These are phyloP conservation scores for Poeciliopsis turrubarensis DNA, from an alignment of 2,113 vertebrate genomes.

Conservation along the genomic window DNA sequence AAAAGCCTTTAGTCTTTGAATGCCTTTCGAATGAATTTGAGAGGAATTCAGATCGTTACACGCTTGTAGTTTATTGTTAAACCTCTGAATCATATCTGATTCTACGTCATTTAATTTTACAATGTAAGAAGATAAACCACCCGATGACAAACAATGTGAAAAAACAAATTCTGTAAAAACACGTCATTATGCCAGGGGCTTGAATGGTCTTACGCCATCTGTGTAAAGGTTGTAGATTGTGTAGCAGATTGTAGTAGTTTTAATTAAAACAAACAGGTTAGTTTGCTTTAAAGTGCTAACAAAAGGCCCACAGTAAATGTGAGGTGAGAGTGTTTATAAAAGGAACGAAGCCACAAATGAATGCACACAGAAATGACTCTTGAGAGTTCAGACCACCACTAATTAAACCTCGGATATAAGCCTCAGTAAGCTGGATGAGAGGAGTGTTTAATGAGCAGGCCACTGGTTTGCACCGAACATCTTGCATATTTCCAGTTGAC, in stretches of 20 bases:
- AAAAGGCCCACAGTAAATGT: not conserved
- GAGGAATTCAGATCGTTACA: too few species aligned
- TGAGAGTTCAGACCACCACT: not conserved
- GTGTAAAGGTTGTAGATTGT: not conserved
- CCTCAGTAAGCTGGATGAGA: not conserved
- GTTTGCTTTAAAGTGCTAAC: not conserved
- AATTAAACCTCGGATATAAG: not conserved
- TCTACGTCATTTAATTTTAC: too few species aligned
- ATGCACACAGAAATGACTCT: not conserved
- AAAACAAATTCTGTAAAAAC: too few species aligned
- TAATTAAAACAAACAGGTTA: not conserved
- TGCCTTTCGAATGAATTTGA: too few species aligned
- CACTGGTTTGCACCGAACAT: not conserved
- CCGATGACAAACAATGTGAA: too few species aligned
- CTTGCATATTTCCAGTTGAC: not conserved
- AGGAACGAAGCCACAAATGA: not conserved
- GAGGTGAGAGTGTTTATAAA: not conserved
- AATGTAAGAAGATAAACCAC: too few species aligned
- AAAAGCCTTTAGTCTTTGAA: too few species aligned
- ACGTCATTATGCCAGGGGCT: too few species aligned
- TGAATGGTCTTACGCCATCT: too few species aligned
- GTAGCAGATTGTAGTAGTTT: not conserved
- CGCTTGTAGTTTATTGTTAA: too few species aligned
- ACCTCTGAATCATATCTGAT: too few species aligned
- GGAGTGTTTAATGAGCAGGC: not conserved